Percentiles rank a stretch among this genome's conserved stretches.
phyloP scores from a whole-genome alignment of 2,113 vertebrate species.

The Lepidothrix coronata region DNA sequence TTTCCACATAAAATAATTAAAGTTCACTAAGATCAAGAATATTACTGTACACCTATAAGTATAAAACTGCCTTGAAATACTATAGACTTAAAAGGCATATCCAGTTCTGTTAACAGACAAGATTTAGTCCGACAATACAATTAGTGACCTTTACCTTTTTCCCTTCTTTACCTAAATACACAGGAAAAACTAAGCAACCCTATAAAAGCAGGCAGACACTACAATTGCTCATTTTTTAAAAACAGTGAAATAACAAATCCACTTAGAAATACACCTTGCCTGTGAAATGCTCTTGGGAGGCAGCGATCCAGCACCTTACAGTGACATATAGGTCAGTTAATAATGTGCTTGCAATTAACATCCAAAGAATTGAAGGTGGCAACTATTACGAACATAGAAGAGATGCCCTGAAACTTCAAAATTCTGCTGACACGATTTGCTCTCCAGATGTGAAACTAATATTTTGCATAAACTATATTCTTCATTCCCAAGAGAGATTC shows the following conservation, averaged over 20 bases:
- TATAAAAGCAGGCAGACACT: not conserved
- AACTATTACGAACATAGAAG: not conserved
- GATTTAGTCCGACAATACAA: not conserved
- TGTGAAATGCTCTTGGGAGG: not conserved
- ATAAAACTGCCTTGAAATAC: not conserved
- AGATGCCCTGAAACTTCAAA: not conserved
- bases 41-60: not conserved
- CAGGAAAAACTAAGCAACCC: not conserved
- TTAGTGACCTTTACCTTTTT: not conserved
- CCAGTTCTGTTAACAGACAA: not conserved
- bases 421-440: not conserved
- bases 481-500: not conserved
- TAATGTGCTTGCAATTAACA: not conserved
- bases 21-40: not conserved
- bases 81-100: not conserved
- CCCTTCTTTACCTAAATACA: not conserved
- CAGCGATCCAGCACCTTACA: not conserved
- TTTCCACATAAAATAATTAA: not conserved
- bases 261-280: not conserved
- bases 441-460: not conserved
- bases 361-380: not conserved
- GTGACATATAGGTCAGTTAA: not conserved
- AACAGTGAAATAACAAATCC: not conserved
- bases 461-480: not conserved
- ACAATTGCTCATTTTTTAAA: not conserved